These are phyloP conservation scores for Cebus imitator DNA, from an alignment of 2,113 vertebrate species.

Conservation along the genomic window DNA sequence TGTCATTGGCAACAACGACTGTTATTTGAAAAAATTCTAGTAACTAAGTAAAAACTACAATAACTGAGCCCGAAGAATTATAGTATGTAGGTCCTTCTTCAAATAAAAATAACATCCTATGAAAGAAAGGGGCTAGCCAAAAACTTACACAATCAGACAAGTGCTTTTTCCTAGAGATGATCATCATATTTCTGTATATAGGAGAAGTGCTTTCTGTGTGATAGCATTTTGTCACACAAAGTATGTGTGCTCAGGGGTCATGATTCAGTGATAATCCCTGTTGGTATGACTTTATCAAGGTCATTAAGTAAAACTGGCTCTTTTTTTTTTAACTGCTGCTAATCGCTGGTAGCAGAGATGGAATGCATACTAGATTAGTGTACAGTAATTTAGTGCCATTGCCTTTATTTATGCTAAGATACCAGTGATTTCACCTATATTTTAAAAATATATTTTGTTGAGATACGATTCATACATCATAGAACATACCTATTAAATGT, in stretches of 20 bases:
- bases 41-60: not conserved
- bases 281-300: not conserved
- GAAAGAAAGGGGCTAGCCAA: not conserved
- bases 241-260: not conserved
- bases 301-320: not conserved
- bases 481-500: not conserved
- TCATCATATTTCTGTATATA: not conserved
- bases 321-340: not conserved
- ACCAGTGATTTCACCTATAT: rapidly evolving
- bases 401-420: not conserved
- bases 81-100: not conserved
- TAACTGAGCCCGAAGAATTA: not conserved
- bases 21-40: not conserved
- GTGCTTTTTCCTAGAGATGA: not conserved
- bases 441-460: not conserved
- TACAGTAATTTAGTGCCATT: not conserved
- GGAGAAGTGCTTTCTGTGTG: not conserved
- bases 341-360: not conserved
- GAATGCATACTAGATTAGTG: rapidly evolving
- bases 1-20: not conserved
- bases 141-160: too few species aligned
- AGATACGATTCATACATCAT: not conserved
- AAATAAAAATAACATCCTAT: not conserved
- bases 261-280: not conserved
- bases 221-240: not conserved